A percentile compares a stretch with the other conserved stretches of the same genome.
phyloP scores from a whole-genome alignment of 2,888 invertebrate species.

The Seladonia tumulorum region DNA sequence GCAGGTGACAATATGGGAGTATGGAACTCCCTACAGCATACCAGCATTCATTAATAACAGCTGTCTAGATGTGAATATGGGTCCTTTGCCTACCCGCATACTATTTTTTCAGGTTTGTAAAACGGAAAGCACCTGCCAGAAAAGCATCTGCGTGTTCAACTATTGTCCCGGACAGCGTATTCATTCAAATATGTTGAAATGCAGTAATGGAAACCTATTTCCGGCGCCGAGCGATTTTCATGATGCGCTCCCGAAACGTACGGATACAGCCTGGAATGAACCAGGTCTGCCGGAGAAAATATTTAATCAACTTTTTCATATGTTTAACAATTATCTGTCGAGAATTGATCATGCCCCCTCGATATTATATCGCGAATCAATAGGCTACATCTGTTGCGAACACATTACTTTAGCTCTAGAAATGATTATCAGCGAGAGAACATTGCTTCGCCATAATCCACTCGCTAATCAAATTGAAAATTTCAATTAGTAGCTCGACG shows the following conservation, averaged over 20 bases:
- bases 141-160: slow-evolving; percentile 81
- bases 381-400: not conserved
- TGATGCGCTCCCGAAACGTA: slow-evolving; percentile 21
- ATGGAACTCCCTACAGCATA: slow-evolving; percentile 29
- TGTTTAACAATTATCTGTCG: not conserved
- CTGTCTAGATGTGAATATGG: slow-evolving; percentile 77
- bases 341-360: not conserved
- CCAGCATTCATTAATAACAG: slow-evolving; percentile 65
- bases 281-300: not conserved
- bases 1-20: slow-evolving; percentile 51
- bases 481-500: not conserved
- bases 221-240: slow-evolving; percentile 10
- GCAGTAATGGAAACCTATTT: too few relatives aligned
- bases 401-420: too few relatives aligned
- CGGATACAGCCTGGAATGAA: not conserved
- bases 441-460: not conserved
- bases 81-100: too few relatives aligned
- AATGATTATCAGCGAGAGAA: too few relatives aligned
- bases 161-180: slow-evolving; percentile 82
- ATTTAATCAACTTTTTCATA: slow-evolving; percentile 8
- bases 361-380: not conserved
- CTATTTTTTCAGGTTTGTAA: too few relatives aligned
- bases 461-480: not conserved
- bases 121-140: too few relatives aligned
- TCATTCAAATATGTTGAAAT: too few relatives aligned